Evolutionary conservation across 2,113 vertebrate species (phyloP).

Genomic region (Muscicapa adusta): DNA sequence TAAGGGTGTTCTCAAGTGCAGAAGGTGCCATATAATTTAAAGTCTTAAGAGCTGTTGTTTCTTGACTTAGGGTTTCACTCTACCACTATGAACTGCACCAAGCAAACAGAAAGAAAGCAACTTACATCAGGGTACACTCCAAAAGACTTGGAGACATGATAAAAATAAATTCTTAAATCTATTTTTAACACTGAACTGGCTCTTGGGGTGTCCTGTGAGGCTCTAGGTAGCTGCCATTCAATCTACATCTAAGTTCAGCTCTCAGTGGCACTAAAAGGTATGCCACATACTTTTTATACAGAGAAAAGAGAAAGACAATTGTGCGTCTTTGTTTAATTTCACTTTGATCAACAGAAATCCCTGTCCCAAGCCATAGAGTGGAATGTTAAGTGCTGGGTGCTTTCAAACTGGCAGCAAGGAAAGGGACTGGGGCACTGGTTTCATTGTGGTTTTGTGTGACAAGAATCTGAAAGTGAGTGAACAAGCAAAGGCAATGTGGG

Average conservation of each 20-base stretch:
- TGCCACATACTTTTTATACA: accelerated
- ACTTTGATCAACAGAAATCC: neutral
- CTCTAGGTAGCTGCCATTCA: neutral
- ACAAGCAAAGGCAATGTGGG: neutral
- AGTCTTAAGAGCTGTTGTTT: neutral
- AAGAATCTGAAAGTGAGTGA: neutral
- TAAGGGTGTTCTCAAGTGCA: neutral
- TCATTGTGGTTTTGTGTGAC: neutral
- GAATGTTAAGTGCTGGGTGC: neutral
- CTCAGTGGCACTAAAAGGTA: neutral
- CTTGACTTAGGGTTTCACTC: neutral
- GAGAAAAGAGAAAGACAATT: neutral
- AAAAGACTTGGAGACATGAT: neutral
- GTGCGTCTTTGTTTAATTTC: neutral
- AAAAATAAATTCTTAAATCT: neutral
- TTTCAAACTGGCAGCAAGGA: neutral
- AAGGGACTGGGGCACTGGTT: neutral
- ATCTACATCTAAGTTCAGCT: neutral
- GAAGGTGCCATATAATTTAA: neutral
- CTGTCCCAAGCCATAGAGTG: neutral
- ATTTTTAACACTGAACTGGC: neutral
- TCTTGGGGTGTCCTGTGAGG: neutral
- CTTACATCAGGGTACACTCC: neutral
- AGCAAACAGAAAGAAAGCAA: neutral
- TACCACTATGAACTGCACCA: neutral